Conservation (phyloP, 2,113 vertebrate genomes). For the Ceratotherium simum region DNA sequence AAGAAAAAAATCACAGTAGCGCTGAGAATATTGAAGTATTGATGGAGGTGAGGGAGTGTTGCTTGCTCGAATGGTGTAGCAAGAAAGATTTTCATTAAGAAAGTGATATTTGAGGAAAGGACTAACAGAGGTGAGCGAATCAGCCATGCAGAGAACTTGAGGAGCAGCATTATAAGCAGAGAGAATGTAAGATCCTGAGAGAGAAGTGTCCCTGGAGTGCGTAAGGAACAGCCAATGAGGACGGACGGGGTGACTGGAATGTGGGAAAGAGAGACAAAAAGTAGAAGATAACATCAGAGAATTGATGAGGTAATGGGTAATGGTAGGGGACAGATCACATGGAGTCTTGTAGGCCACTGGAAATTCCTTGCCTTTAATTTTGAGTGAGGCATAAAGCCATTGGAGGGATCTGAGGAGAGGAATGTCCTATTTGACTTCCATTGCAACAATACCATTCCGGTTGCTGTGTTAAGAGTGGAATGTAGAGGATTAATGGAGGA, state of each 20-base stretch:
- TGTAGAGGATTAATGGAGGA: no score
- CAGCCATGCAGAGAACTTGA: not conserved
- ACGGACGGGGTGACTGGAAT: not conserved
- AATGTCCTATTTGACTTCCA: not conserved
- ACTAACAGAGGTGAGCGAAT: not conserved
- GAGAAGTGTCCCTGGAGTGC: not conserved
- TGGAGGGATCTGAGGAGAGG: not conserved
- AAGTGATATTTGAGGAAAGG: not conserved
- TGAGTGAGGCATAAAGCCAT: not conserved
- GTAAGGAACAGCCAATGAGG: not conserved
- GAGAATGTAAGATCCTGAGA: not conserved
- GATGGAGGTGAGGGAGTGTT: rapidly evolving
- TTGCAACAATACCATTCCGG: not conserved
- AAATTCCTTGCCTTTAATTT: slow-evolving; percentile 17
- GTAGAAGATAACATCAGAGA: not conserved
- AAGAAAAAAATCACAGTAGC: not conserved
- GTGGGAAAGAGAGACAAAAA: not conserved
- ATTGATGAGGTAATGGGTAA: not conserved
- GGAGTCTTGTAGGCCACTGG: not conserved
- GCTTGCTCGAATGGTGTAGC: not conserved
- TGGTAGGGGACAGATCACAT: not conserved
- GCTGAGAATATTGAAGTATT: not conserved
- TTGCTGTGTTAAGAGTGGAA: not conserved
- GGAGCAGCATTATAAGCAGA: not conserved
- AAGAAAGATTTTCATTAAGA: not conserved